These are phyloP conservation scores for Spisula subtruncata DNA, from an alignment of 2,888 invertebrate species.

Conservation along the genomic window DNA sequence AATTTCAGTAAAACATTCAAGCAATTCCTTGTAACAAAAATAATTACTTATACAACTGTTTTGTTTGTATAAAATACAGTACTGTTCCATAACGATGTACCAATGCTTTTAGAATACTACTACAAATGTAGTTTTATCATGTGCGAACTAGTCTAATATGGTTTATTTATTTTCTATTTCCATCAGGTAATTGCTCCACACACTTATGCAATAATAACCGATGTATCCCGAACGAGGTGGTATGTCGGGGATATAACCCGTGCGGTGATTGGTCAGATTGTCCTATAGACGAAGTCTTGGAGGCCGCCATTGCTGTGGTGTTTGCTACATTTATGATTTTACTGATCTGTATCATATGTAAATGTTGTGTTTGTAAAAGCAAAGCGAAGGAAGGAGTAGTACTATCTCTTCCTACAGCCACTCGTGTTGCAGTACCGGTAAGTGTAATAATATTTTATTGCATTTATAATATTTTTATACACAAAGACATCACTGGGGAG, in stretches of 20 bases:
- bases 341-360: neutral
- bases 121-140: too few species aligned
- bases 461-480: too few species aligned
- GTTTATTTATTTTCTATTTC: too few species aligned
- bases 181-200: neutral
- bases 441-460: too few species aligned
- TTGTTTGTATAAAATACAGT: too few species aligned
- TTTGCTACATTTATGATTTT: neutral
- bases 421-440: neutral
- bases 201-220: neutral
- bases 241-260: neutral
- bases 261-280: constrained; percentile 26
- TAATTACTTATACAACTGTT: too few species aligned
- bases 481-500: too few species aligned
- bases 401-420: neutral
- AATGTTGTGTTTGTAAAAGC: neutral
- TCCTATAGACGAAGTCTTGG: neutral
- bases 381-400: neutral
- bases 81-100: too few species aligned
- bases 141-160: too few species aligned
- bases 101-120: too few species aligned
- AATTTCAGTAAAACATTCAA: too few species aligned
- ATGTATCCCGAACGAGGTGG: constrained; percentile 1
- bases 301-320: neutral
- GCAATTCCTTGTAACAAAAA: too few species aligned